Conservation (phyloP, 2,113 vertebrate species). For the Lycocorax pyrrhopterus region DNA sequence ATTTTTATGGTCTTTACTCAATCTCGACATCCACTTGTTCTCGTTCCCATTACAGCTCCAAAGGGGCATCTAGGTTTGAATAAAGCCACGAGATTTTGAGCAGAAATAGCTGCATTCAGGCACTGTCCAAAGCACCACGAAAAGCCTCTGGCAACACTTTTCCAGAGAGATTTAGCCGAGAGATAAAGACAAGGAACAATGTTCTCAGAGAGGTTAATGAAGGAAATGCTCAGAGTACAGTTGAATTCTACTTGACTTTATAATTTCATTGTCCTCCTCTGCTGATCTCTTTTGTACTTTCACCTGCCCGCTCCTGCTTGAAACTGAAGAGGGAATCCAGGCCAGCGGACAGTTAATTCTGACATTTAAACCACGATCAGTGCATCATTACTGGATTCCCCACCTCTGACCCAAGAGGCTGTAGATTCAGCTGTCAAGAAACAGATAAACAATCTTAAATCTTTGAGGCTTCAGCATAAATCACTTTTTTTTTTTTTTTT, state of each 20-base stretch:
- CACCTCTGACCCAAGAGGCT: not conserved
- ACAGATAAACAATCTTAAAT: not conserved
- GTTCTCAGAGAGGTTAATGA: not conserved
- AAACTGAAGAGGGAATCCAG: not conserved
- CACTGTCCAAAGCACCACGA: not conserved
- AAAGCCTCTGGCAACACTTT: not conserved
- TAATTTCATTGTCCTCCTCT: not conserved
- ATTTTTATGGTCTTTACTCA: conserved; percentile 24
- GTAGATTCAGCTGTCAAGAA: not conserved
- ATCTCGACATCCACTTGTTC: conserved; percentile 42
- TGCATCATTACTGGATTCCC: not conserved
- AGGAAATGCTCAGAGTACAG: not conserved
- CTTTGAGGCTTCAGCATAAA: not conserved
- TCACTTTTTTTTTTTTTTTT: not conserved
- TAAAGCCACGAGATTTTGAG: not conserved
- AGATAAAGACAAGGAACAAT: not conserved
- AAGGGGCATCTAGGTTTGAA: not conserved
- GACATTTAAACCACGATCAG: not conserved
- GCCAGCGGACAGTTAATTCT: not conserved
- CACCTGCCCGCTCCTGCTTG: not conserved
- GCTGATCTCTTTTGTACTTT: not conserved
- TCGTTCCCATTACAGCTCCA: conserved; percentile 50
- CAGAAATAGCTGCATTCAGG: not conserved
- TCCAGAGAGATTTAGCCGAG: not conserved
- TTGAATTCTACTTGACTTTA: not conserved